phyloP scores from a whole-genome alignment of 2,797 vertebrate genomes.

The Paguma larvata region DNA sequence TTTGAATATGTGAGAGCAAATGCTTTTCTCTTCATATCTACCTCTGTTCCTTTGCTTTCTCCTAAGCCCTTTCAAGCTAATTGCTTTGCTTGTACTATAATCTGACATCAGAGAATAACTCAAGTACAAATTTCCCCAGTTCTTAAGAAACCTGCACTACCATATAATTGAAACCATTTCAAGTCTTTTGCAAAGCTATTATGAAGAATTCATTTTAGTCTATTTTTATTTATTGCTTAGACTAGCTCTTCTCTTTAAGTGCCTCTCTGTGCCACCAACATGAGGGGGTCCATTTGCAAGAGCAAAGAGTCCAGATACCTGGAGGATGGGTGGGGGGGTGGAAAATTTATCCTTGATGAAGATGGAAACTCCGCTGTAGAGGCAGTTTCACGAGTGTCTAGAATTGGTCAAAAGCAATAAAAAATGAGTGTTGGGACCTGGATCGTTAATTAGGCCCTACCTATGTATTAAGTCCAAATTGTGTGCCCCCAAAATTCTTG shows the following conservation, averaged over 20 bases:
- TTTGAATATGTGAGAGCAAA: neutral
- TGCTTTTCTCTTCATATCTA: neutral
- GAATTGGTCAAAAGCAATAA: neutral
- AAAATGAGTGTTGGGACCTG: accelerated
- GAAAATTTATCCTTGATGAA: neutral
- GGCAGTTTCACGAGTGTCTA: accelerated
- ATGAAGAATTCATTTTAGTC: neutral
- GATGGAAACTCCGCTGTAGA: neutral
- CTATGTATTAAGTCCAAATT: accelerated
- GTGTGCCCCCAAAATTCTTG: accelerated
- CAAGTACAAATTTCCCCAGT: constrained; percentile 29
- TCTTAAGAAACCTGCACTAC: constrained; percentile 30
- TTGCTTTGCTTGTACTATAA: neutral
- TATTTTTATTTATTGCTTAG: neutral
- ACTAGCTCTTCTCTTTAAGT: neutral
- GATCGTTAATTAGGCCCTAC: accelerated
- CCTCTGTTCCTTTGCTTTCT: neutral
- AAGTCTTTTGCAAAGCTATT: neutral
- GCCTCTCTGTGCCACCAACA: too few relatives aligned
- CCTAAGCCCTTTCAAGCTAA: neutral
- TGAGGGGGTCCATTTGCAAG: neutral
- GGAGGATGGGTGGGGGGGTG: accelerated
- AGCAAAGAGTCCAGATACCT: accelerated
- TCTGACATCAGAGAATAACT: constrained; percentile 68
- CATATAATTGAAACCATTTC: constrained; percentile 44